Evolutionary conservation across 2,888 invertebrate genomes (phyloP).

Genomic region (Agrypnus murinus): DNA sequence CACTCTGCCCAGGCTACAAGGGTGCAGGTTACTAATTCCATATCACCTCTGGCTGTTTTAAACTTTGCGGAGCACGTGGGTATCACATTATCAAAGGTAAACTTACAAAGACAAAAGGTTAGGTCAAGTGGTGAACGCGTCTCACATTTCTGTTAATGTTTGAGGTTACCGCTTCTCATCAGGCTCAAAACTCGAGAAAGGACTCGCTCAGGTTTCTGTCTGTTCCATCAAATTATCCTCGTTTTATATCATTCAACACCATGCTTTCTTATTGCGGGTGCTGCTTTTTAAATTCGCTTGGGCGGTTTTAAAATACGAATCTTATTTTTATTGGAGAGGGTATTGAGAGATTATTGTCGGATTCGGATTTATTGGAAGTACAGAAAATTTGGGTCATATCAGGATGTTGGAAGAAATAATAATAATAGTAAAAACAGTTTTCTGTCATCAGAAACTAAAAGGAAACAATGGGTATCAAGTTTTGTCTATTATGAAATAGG

Average conservation of each 20-base stretch:
- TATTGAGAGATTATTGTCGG: neutral
- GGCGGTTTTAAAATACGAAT: neutral
- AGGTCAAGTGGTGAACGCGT: neutral
- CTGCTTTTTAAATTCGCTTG: neutral
- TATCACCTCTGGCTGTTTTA: conserved; percentile 20
- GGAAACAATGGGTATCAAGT: conserved; percentile 22
- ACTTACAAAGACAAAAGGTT: conserved; percentile 1
- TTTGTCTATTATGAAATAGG: neutral
- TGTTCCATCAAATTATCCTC: neutral
- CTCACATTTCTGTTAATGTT: conserved; percentile 4
- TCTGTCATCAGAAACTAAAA: conserved; percentile 18
- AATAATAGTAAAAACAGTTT: neutral
- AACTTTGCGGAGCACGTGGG: conserved; percentile 15
- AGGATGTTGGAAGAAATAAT: conserved; percentile 3
- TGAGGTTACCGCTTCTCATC: no score
- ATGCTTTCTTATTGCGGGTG: no score
- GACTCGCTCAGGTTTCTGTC: neutral
- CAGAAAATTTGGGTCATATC: conserved; percentile 13
- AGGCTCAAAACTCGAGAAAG: neutral
- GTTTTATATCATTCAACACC: neutral
- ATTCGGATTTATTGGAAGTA: neutral
- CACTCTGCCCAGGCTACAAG: conserved; percentile 5
- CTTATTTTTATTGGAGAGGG: neutral
- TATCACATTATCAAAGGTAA: conserved; percentile 15
- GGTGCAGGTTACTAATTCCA: conserved; percentile 10